Conservation (phyloP, 37 sponge, comb jelly and placozoan species). For the Geodia barretti region DNA sequence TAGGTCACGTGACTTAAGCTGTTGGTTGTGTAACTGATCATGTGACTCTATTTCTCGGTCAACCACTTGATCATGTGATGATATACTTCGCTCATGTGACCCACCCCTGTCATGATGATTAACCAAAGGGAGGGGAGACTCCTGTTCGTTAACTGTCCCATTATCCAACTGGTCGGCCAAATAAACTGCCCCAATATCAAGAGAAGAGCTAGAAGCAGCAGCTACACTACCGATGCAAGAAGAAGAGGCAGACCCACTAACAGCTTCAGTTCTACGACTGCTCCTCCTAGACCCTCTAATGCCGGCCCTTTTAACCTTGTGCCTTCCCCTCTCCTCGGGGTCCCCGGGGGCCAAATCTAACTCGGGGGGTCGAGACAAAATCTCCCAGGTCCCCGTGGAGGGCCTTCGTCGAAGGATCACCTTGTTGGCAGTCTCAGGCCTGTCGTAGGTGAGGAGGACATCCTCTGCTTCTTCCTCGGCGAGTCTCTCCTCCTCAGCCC, state of each 20-base stretch:
- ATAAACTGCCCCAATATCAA: too few relatives aligned
- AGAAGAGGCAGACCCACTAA: background rate
- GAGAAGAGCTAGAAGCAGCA: too few relatives aligned
- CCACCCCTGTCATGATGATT: background rate
- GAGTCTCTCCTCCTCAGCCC: slow-evolving; percentile 68
- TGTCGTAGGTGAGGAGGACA: slow-evolving; percentile 68
- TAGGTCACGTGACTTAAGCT: background rate
- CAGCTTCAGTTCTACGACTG: background rate
- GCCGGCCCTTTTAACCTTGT: background rate
- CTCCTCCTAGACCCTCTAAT: background rate
- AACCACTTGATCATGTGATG: too few relatives aligned
- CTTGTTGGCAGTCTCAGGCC: slow-evolving; percentile 76
- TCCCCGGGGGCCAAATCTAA: background rate
- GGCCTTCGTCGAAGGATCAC: slow-evolving; percentile 51
- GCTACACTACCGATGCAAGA: background rate
- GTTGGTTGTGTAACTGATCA: too few relatives aligned
- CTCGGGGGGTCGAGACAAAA: slow-evolving; percentile 33
- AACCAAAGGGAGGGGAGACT: background rate
- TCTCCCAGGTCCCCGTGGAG: slow-evolving; percentile 59
- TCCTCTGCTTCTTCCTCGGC: slow-evolving; percentile 65
- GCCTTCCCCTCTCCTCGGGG: background rate
- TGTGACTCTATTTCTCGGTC: too few relatives aligned
- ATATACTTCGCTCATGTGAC: background rate
- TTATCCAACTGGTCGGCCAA: too few relatives aligned
- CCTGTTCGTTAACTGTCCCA: background rate